Evolutionary conservation across 1,140 invertebrate genomes (phyloP), one percentile per base, ranked within the genome.

Genomic region (Kradibia gibbosae): DNA sequence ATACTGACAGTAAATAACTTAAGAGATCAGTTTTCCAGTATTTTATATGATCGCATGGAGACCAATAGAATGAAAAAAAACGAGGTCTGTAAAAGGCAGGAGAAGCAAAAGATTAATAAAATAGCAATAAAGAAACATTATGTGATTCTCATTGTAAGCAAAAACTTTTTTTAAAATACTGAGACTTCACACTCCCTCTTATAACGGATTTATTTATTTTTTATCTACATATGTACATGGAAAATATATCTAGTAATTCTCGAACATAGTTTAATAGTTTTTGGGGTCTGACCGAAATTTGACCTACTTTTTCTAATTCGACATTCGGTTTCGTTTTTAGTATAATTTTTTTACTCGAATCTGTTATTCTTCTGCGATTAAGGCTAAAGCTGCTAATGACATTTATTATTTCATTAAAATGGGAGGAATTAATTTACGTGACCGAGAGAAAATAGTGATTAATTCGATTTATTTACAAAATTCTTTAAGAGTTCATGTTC

Each of bases 141-240:
- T 10, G n/a, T n/a, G 62, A 4, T n/a, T 17, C 7, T 39, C 22
- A 10, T 13, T 39, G 7, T 20, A 39, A 0, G 34, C 17, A 39
- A 67, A 75, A 60, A 60, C 11, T 60, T 75, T 60, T n/a, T n/a
- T 28, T 39, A 13, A 57, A 57, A 75, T 31, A 15, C 22, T 39
- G 31, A 3, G 28, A 75, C 72, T 75, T 75, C 36, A 36, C 36
- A n/a, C n/a, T 57, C 36, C 28, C 28, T 57, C 20, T 20, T 39
- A 10, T 15, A 67, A 39, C 20, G 20, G 1, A 11, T 65, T 67
- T 39, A 0, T 67, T 67, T 60, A 39, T 42, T 60, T 60, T 60
- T 75, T 34, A 67, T n/a, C 20, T 22, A 8, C 31, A 25, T 25
- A 28, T 17, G n/a, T 36, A n/a, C 39, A 60, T 75, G n/a, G 28